Percentiles rank a stretch among this genome's conserved stretches.
Evolutionary conservation across 2,113 vertebrate species (phyloP).

Genomic region (Laticauda laticaudata): DNA sequence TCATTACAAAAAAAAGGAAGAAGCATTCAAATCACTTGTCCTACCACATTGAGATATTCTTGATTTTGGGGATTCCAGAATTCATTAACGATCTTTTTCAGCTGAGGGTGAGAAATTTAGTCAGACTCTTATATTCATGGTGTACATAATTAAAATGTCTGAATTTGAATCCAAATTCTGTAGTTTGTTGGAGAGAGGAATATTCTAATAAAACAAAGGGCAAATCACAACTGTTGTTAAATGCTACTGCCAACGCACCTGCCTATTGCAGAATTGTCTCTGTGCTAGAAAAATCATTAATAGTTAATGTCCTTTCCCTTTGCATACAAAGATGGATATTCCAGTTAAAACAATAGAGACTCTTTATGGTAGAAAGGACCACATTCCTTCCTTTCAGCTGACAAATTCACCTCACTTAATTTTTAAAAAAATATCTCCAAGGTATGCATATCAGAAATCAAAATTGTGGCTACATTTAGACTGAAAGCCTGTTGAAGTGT

Average conservation of each 20-base stretch:
- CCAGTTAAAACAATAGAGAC: not conserved
- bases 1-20: not conserved
- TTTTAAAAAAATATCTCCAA: not conserved
- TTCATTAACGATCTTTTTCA: not conserved
- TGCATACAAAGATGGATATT: not conserved
- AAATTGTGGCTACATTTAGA: not conserved
- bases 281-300: not conserved
- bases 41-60: not conserved
- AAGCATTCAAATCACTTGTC: not conserved
- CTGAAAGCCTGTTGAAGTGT: not conserved
- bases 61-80: not conserved
- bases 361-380: not conserved
- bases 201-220: not conserved
- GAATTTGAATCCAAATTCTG: not conserved
- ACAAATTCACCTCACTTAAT: not conserved
- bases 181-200: not conserved
- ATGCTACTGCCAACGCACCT: not conserved
- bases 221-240: not conserved
- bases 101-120: not conserved
- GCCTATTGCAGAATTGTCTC: not conserved
- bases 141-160: not conserved
- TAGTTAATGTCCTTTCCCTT: not conserved
- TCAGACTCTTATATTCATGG: not conserved
- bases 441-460: not conserved
- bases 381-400: not conserved